Percentiles rank a stretch among this genome's conserved stretches.
Conservation (phyloP, 1,140 invertebrate genomes). For the Lysiphlebus fabarum region DNA sequence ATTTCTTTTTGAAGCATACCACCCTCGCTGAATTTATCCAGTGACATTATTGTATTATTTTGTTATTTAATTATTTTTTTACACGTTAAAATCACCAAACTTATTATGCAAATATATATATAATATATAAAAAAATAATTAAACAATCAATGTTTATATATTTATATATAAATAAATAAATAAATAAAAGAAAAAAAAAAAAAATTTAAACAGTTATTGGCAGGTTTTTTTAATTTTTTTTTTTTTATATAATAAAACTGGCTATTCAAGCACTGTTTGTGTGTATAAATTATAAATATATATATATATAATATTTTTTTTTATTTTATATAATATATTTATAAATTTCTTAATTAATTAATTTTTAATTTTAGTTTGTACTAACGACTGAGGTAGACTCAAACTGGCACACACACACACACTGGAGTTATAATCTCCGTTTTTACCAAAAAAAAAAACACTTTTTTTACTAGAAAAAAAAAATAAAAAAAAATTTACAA, state of each 20-base stretch:
- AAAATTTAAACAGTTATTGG: not conserved
- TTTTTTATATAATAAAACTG: slow-evolving; percentile 24
- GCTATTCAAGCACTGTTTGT: slow-evolving; percentile 9
- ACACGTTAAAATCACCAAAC: too few relatives aligned
- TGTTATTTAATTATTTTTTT: slow-evolving; percentile 12
- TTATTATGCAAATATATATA: too few relatives aligned
- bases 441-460: slow-evolving; percentile 27
- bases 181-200: slow-evolving; percentile 10
- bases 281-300: slow-evolving; percentile 28
- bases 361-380: too few relatives aligned
- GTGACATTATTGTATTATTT: slow-evolving; percentile 35
- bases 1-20: slow-evolving; percentile 47
- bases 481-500: not conserved
- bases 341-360: too few relatives aligned
- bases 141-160: slow-evolving; percentile 6
- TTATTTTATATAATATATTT: slow-evolving; percentile 20
- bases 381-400: slow-evolving; percentile 43
- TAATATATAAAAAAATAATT: not conserved
- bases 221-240: slow-evolving; percentile 18
- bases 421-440: slow-evolving; percentile 28
- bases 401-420: slow-evolving; percentile 44
- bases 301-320: slow-evolving; percentile 26
- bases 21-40: slow-evolving; percentile 48
- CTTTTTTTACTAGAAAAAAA: not conserved
- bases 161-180: slow-evolving; percentile 13